Conservation (phyloP, 2,113 vertebrate species). For the Haemorhous mexicanus region DNA sequence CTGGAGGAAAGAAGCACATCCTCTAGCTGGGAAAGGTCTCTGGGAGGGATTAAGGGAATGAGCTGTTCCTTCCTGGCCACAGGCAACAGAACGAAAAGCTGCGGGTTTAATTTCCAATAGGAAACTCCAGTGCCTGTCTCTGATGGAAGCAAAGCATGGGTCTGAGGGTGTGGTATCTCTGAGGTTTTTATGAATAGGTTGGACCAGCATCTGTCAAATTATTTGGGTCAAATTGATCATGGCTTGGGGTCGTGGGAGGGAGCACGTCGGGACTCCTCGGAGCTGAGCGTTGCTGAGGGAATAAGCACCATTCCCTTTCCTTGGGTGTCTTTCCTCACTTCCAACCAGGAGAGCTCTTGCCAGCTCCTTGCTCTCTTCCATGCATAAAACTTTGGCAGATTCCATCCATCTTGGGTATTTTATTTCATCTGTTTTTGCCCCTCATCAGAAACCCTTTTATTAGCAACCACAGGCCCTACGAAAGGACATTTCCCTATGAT, state of each 20-base stretch:
- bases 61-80: conserved; percentile 18
- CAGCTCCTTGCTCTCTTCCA: not conserved
- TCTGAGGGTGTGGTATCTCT: not conserved
- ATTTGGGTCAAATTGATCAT: not conserved
- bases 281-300: not conserved
- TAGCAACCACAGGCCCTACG: not conserved
- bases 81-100: not conserved
- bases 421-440: not conserved
- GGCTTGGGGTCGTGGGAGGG: not conserved
- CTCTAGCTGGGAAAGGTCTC: not conserved
- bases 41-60: not conserved
- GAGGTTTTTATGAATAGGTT: conserved; percentile 4
- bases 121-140: not conserved
- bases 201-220: not conserved
- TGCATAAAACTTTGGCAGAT: not conserved
- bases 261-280: not conserved
- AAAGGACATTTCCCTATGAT: not conserved
- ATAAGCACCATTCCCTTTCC: not conserved
- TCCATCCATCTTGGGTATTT: not conserved
- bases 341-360: not conserved
- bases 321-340: not conserved
- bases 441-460: not conserved
- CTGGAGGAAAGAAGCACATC: not conserved
- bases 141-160: not conserved
- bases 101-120: not conserved